A percentile compares a stretch with the other conserved stretches of the same genome.
Evolutionary conservation across 2,888 invertebrate species (phyloP).

Genomic region (Cynaeus angustus): DNA sequence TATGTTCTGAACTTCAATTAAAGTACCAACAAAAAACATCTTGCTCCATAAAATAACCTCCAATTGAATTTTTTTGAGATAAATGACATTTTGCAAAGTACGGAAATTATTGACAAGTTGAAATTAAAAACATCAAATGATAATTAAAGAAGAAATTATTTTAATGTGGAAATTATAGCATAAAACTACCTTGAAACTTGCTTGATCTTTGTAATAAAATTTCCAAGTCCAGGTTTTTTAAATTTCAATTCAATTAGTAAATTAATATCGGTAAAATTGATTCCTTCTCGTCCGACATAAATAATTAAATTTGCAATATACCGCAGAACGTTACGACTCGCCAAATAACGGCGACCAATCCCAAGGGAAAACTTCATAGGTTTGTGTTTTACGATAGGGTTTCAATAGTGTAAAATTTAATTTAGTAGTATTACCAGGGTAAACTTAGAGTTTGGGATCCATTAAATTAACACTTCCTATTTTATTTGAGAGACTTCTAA

Average conservation of each 20-base stretch:
- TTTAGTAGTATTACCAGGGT: constrained; percentile 20
- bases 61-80: no score
- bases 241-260: constrained; percentile 6
- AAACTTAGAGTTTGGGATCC: constrained; percentile 7
- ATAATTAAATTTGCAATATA: constrained; percentile 37
- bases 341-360: constrained; percentile 22
- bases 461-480: constrained; percentile 26
- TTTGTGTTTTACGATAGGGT: constrained; percentile 41
- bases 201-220: no score
- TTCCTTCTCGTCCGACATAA: constrained; percentile 13
- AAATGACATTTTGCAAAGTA: no score
- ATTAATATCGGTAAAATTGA: constrained; percentile 18
- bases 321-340: constrained; percentile 7
- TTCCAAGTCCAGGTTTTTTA: no score
- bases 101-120: no score
- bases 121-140: no score
- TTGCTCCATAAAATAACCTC: no score
- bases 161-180: no score
- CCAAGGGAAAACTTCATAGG: constrained; percentile 37
- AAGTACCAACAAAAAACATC: no score
- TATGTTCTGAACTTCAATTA: neutral
- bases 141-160: no score
- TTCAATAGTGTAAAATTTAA: constrained; percentile 44
- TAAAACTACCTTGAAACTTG: no score
- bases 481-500: constrained; percentile 1